Base-by-base conservation (phyloP, 2,888 invertebrate species). In the Cephus rjabovi region DNA sequence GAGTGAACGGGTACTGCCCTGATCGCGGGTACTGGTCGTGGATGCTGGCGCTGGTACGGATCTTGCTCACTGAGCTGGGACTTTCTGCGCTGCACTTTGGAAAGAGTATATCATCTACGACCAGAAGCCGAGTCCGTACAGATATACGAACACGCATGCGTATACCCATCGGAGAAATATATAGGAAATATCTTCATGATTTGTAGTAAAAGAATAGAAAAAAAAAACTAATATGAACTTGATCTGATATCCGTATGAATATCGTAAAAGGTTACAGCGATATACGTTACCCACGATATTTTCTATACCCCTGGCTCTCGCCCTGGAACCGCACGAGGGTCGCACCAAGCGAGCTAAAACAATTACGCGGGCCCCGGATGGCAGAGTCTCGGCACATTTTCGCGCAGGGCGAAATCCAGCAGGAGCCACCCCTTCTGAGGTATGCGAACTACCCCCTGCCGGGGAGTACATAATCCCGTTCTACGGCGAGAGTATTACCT, bases 361-460 rank as follows among this genome's bases (percentile, higher is more conserved):
- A 89, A 88, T 88, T 88, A 89, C 87, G 85, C 86, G 83, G 85
- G 3, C 81, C 86, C 83, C 31, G 31, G 31, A 31, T 85, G 81
- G 79, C 82, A 83, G 82, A 81, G 83, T 83, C 83, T 83, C 76
- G 84, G 84, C 73, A 83, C 86, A 86, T 87, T 89, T 87, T 85
- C 88, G 84, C 84, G 84, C 87, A 23, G 23, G 86, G 83, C 81
- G 75, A 81, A 84, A 86, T 83, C 84, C 83, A 83, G 83, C 81
- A 86, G 85, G 81, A 73, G 35, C 82, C 80, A 83, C 83, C 88
- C 87, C 85, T 85, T 83, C 71, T 84, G 82, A 86, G 86, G 84
- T 86, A 84, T 85, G 82, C 85, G 71, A 71, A 71, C 71, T 71
- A 71, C 71, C 71, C 71, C 71, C 71, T 34, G 31, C 6, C 71